Evolutionary conservation across 2,888 invertebrate genomes (phyloP).

Genomic region (Belgica antarctica): DNA sequence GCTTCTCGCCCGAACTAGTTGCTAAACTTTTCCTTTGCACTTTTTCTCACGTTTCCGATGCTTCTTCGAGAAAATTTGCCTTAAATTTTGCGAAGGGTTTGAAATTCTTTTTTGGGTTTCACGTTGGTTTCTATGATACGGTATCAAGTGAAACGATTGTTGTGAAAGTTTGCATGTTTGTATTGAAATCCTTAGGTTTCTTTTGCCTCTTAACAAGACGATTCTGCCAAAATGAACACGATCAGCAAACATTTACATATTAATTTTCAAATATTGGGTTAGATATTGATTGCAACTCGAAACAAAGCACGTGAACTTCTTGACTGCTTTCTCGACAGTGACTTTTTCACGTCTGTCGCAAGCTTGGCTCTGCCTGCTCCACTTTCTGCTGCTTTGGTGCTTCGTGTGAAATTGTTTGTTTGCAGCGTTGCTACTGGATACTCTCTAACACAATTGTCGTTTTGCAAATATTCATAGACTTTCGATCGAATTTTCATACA

Average conservation of each 20-base stretch:
- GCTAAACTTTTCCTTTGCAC: slow-evolving; percentile 3
- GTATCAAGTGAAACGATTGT: too few relatives aligned
- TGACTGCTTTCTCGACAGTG: background rate
- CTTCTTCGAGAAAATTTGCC: background rate
- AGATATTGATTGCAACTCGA: slow-evolving; percentile 36
- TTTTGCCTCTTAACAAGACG: background rate
- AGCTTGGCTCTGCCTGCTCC: background rate
- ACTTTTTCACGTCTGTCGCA: background rate
- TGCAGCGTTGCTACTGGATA: slow-evolving; percentile 19
- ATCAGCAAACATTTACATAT: slow-evolving; percentile 36
- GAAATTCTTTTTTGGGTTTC: background rate
- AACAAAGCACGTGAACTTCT: background rate
- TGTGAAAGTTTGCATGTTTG: too few relatives aligned
- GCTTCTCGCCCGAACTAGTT: too few relatives aligned
- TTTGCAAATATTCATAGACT: slow-evolving; percentile 8
- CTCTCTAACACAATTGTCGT: too few relatives aligned
- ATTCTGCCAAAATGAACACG: slow-evolving; percentile 1
- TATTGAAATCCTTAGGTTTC: too few relatives aligned
- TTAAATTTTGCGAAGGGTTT: background rate
- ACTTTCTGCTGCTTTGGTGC: slow-evolving; percentile 6
- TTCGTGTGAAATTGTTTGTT: slow-evolving; percentile 7
- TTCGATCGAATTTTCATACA: background rate
- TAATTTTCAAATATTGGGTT: slow-evolving; percentile 28
- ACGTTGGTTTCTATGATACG: background rate
- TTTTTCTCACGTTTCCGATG: background rate